Evolutionary conservation across 2,113 vertebrate genomes (phyloP).

Genomic region (Todiramphus chloris): DNA sequence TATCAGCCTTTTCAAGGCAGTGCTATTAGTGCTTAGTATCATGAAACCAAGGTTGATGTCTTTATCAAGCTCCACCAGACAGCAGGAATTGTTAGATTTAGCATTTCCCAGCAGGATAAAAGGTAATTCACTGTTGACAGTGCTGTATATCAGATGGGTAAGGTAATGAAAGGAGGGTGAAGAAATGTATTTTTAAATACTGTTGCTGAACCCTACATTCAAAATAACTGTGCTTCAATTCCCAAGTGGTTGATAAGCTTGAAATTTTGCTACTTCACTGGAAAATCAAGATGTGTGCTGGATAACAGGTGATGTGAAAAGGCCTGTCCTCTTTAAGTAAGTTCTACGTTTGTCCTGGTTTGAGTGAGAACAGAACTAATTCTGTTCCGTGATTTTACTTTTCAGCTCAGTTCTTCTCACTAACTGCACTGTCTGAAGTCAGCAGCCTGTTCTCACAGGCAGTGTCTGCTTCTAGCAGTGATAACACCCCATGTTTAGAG

Average conservation of each 20-base stretch:
- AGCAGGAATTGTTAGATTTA: not conserved
- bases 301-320: not conserved
- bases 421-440: too few species aligned
- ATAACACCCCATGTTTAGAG: too few species aligned
- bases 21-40: not conserved
- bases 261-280: not conserved
- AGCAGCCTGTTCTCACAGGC: too few species aligned
- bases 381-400: too few species aligned
- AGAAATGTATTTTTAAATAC: not conserved
- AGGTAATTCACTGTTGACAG: not conserved
- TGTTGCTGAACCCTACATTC: not conserved
- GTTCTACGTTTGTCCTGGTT: not conserved
- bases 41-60: not conserved
- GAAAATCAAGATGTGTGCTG: not conserved
- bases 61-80: not conserved
- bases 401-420: too few species aligned
- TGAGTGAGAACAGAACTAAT: too few species aligned
- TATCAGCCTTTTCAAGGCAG: not conserved
- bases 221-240: not conserved
- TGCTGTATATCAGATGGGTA: not conserved
- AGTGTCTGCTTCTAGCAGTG: too few species aligned
- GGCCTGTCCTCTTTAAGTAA: not conserved
- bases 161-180: not conserved
- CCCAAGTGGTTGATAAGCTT: not conserved
- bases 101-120: not conserved